A percentile compares a stretch with the other conserved stretches of the same genome.
These are phyloP conservation scores for Poeciliopsis infans DNA, from an alignment of 2,797 vertebrate species.

Conservation along the genomic window DNA sequence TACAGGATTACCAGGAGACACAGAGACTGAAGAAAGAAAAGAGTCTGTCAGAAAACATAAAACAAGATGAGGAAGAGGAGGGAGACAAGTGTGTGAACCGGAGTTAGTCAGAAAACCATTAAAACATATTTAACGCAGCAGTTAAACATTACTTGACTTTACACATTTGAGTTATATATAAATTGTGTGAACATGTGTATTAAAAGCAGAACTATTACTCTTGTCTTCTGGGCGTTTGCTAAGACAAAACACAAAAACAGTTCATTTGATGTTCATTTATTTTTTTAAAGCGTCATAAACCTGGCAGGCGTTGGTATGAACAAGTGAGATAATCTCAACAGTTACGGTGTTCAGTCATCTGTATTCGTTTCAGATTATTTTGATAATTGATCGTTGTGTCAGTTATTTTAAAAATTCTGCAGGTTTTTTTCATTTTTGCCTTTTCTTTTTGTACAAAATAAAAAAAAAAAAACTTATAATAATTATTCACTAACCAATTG, in stretches of 20 bases:
- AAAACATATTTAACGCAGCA: not conserved
- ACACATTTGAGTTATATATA: not conserved
- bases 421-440: no score
- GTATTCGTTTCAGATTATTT: not conserved
- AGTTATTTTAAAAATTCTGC: no score
- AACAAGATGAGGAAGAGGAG: constrained; percentile 24
- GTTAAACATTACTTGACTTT: not conserved
- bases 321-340: not conserved
- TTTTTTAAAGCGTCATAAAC: not conserved
- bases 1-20: constrained; percentile 62
- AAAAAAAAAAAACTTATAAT: no score
- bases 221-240: not conserved
- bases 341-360: not conserved
- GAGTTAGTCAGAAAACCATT: not conserved
- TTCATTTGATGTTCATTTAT: not conserved
- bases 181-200: not conserved
- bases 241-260: not conserved
- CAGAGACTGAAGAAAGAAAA: constrained; percentile 61
- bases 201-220: not conserved
- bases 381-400: no score
- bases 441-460: no score
- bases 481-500: no score
- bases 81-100: not conserved
- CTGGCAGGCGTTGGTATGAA: not conserved
- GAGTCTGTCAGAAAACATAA: constrained; percentile 61